Conservation (phyloP, 2,113 vertebrate species). For the Rhinolophus sinicus region DNA sequence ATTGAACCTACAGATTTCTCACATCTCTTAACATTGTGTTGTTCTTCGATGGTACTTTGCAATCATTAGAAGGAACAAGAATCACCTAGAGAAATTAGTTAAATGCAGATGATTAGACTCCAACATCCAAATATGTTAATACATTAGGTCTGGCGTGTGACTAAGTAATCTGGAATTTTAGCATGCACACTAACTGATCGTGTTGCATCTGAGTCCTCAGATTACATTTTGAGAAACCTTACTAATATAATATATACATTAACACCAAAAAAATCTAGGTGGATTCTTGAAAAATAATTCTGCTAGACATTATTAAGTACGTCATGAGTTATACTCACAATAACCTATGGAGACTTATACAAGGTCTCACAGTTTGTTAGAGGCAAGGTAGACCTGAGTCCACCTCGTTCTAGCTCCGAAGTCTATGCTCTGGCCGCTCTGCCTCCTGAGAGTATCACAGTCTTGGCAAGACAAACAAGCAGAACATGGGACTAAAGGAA, state of each 20-base stretch:
- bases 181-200: not conserved
- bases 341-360: not conserved
- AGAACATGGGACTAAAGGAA: not conserved
- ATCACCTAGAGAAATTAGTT: not conserved
- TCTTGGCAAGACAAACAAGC: not conserved
- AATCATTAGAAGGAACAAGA: not conserved
- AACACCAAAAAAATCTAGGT: not conserved
- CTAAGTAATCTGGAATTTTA: not conserved
- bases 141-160: not conserved
- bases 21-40: not conserved
- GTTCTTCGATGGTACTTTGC: not conserved
- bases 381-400: not conserved
- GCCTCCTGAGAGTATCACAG: not conserved
- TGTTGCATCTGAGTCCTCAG: not conserved
- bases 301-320: not conserved
- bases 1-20: not conserved
- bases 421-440: not conserved
- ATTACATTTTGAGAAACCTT: slow-evolving; percentile 28
- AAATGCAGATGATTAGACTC: not conserved
- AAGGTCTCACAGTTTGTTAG: not conserved
- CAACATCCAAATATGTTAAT: not conserved
- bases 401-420: not conserved
- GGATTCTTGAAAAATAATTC: not conserved
- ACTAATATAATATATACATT: not conserved
- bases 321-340: not conserved